These are phyloP conservation scores for Xyliphius kryptos DNA, from an alignment of 2,113 vertebrate species.

Conservation along the genomic window DNA sequence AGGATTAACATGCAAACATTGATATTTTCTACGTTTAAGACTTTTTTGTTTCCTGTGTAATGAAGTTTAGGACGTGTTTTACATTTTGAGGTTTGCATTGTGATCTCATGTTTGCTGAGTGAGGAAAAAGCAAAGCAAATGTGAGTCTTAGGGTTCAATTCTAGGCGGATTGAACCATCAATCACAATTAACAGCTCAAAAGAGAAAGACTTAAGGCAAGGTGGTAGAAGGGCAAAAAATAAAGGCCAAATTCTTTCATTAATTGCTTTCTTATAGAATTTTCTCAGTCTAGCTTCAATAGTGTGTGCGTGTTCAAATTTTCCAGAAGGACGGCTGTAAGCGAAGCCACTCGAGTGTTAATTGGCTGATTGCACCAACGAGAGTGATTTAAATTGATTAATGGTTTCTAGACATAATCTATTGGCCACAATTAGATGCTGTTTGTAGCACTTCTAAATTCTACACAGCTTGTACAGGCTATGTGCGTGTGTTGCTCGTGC, in stretches of 20 bases:
- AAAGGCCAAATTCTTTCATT: neutral
- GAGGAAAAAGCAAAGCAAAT: too few relatives aligned
- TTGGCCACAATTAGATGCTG: conserved; percentile 28
- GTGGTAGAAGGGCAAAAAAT: neutral
- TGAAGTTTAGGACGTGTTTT: too few relatives aligned
- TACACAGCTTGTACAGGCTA: conserved; percentile 22
- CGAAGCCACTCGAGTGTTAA: conserved; percentile 14
- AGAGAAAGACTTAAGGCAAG: conserved; percentile 1
- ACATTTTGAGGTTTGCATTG: too few relatives aligned
- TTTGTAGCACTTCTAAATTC: conserved; percentile 42
- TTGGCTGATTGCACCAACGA: conserved; percentile 31
- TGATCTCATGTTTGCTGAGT: too few relatives aligned
- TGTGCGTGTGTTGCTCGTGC: conserved; percentile 6
- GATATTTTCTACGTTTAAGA: too few relatives aligned
- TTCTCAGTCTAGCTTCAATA: neutral
- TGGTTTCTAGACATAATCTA: conserved; percentile 14
- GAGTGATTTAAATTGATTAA: conserved; percentile 39
- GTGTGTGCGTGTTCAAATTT: neutral
- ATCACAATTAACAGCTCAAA: conserved; percentile 12
- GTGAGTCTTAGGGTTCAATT: too few relatives aligned
- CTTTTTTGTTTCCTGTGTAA: too few relatives aligned
- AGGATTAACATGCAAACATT: too few relatives aligned
- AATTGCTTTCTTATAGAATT: neutral
- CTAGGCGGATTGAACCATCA: conserved; percentile 3
- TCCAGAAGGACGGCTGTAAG: neutral